phyloP scores from a whole-genome alignment of 2,113 vertebrate genomes.

The Hypomesus transpacificus region DNA sequence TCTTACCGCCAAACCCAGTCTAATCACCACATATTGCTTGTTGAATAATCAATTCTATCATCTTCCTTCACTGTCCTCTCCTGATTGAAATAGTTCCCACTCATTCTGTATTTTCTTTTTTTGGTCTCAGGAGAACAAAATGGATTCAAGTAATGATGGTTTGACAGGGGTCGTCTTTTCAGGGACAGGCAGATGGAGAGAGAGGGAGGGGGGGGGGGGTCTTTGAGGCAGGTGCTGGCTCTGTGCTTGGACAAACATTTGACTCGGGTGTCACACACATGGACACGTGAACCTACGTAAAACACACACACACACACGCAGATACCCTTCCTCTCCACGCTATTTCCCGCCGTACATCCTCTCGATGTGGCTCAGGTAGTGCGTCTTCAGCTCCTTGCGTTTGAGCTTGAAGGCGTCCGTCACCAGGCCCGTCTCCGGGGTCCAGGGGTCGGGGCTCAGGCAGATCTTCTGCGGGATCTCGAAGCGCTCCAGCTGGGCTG shows the following conservation, averaged over 20 bases:
- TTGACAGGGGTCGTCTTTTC: conserved; percentile 72
- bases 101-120: conserved; percentile 23
- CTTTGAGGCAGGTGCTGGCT: conserved; percentile 20
- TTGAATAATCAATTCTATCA: not conserved
- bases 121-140: conserved; percentile 65
- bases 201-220: not conserved
- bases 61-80: not conserved
- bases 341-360: conserved; percentile 86
- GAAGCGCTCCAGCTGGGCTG: conserved; percentile 90
- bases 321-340: conserved; percentile 16
- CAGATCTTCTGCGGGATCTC: conserved; percentile 91
- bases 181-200: conserved; percentile 15
- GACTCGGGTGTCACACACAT: not conserved
- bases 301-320: too few species aligned
- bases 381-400: conserved; percentile 86
- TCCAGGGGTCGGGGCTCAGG: conserved; percentile 90
- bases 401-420: conserved; percentile 97
- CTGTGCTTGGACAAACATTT: conserved; percentile 18
- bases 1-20: too few species aligned
- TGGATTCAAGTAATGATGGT: conserved; percentile 72
- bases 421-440: conserved; percentile 91
- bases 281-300: too few species aligned
- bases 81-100: not conserved
- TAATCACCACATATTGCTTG: not conserved
- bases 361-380: conserved; percentile 88